Conservation (phyloP, 2,888 invertebrate species). For the Volucella inanis region DNA sequence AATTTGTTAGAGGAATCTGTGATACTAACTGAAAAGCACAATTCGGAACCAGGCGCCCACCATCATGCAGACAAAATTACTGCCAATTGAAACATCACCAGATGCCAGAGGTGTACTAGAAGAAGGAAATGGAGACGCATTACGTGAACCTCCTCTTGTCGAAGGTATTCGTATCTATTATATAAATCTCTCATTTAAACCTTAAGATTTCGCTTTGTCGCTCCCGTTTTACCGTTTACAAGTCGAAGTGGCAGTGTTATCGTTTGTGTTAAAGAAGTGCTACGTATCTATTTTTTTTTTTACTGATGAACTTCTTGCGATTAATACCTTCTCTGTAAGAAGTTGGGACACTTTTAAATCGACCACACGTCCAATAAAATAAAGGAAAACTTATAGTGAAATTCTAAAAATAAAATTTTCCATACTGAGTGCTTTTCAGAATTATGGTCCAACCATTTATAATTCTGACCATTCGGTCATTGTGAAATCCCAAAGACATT, state of each 20-base stretch:
- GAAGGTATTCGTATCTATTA: slow-evolving; percentile 55
- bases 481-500: too few relatives aligned
- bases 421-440: too few relatives aligned
- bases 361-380: too few relatives aligned
- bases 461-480: too few relatives aligned
- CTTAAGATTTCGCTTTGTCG: slow-evolving; percentile 59
- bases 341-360: too few relatives aligned
- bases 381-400: too few relatives aligned
- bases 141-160: not conserved
- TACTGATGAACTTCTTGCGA: too few relatives aligned
- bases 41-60: slow-evolving; percentile 27
- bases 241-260: slow-evolving; percentile 4
- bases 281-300: too few relatives aligned
- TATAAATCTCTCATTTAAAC: slow-evolving; percentile 57
- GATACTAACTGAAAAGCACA: slow-evolving; percentile 3
- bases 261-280: too few relatives aligned
- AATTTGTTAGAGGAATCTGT: not conserved
- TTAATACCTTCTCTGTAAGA: too few relatives aligned
- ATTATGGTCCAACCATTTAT: too few relatives aligned
- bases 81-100: slow-evolving; percentile 59
- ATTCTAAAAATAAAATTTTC: too few relatives aligned
- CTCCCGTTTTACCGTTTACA: slow-evolving; percentile 50
- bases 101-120: slow-evolving; percentile 26
- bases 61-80: slow-evolving; percentile 70
- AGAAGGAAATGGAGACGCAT: slow-evolving; percentile 1